Base-by-base conservation (phyloP, 1,140 invertebrate species). In the Trachymyrmex cornetzi region DNA sequence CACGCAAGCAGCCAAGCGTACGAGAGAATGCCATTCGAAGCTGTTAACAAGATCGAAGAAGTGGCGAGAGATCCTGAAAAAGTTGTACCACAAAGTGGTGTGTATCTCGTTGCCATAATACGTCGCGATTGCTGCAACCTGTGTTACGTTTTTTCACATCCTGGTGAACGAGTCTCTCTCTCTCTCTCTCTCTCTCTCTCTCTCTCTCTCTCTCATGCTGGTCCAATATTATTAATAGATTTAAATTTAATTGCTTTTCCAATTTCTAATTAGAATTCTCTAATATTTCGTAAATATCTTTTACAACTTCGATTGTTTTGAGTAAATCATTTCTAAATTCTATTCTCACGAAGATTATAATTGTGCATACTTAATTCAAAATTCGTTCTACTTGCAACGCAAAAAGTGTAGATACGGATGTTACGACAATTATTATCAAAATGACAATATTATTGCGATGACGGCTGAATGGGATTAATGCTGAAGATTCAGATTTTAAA, bases 1-100 rank as follows among this genome's bases (percentile, higher is more conserved):
- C 57, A 12, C 55, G 69, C 69, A 55, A 61, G 38, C 69, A 74
- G 38, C 55, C 80, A 14, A 74, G 80, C 69, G 34, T 74, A 30
- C 38, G 38, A 9, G 24, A 24, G 69, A 75, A 84, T 61, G 55
- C 80, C 77, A 80, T 75, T 84, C n/a, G 38, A 50, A 27, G 69
- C 27, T 48, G 69, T n/a, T 61, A 84, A 84, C 55, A 84, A 84
- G 80, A 84, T 84, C 69, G 80, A 84, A 84, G 55, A 75, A 84
- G 71, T 27, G 19, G 19, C 38, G 14, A 34, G 44, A 30, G 55
- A 75, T 63, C 24, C 44, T 61, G 55, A 75, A 84, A 84, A 84
- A 84, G 27, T 74, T 72, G 55, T 19, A 57, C 69, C 55, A 75
- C 55, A 84, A 74, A 84, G 19, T 61, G n/a, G 55, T 44, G 19